Evolutionary conservation across 2,797 vertebrate species (phyloP), one percentile per base, ranked within the genome.

Genomic region (Sparidentex hasta): DNA sequence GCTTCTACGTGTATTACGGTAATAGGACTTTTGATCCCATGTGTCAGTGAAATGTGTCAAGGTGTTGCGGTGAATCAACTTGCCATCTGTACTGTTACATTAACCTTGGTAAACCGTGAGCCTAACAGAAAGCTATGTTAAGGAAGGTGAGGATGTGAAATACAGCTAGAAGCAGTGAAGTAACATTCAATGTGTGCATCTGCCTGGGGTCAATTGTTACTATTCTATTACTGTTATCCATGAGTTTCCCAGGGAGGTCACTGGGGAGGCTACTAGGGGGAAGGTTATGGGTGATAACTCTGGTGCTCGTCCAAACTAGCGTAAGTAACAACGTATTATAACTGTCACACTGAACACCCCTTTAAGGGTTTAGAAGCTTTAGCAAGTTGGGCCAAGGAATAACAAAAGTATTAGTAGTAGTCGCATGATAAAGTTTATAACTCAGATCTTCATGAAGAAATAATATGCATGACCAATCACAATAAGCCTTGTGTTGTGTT

Each of bases 81-180:
- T 71, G 79, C 76, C 85, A 88, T 90, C 87, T 92, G 87, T 76
- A 74, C 74, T 23, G 54, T 81, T 85, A 88, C 29, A 74, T 80
- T 88, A 84, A 86, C 82, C 77, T 82, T 74, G 46, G 57, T 71
- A 77, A 83, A 74, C 78, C 64, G 18, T 66, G 70, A 83, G 65
- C 72, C 65, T 80, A 71, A 88, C 78, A 86, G 74, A 67, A 69
- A 52, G 74, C 16, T 50, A 69, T 3, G 7, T 79, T 71, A 57
- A 44, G 70, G 58, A 73, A 67, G 61, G 76, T 76, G 43, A 82
- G 56, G 47, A 82, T 67, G 55, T 74, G 50, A 84, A 78, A 85
- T 33, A 76, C 55, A 50, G 38, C 71, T 56, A 5, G 29, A 54
- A 74, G 71, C 65, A 52, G 3, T 33, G 50, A 18, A 51, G 41